Evolutionary conservation across 2,888 invertebrate species (phyloP), one percentile per base, ranked within the genome.

Genomic region (Stratiomys singularior): DNA sequence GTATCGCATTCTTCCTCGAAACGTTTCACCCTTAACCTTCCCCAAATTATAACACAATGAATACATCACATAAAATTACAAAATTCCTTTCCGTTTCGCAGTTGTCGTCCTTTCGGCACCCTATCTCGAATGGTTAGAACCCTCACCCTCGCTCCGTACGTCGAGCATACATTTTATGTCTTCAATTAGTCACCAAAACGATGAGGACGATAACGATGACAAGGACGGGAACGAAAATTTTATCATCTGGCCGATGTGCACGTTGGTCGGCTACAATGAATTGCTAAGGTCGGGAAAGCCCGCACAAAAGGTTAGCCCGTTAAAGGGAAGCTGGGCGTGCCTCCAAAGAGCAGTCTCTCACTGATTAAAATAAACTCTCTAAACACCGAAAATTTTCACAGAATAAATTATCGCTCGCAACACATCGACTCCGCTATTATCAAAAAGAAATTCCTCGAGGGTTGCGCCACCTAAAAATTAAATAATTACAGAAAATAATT

Each of bases 401-500:
- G 52, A 52, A 52, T 52, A 18, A 52, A 18, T 37, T 5, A 37
- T 37, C 37, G 37, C 9, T 9, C 37, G 37, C 15, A 13, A 18
- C 15, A 18, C 52, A 52, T 18, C 52, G 9, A 44, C 44, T 7
- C 18, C 15, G 4, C 52, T 52, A 18, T 52, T 52, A 18, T 18
- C 52, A 18, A 30, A 72, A 27, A 28, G n/a, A 77, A 74, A 78
- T 77, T 79, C 77, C 76, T 77, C 52, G 47, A 69, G 60, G 58
- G 37, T 28, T 46, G 25, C 9, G 37, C 37, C 60, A 25, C 52
- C 74, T 60, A 60, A 69, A 77, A 79, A 79, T 79, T 79, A 77
- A 79, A 79, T 79, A 79, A 79, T 79, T 79, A 77, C 79, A 44
- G 77, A 79, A 37, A 79, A 79, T 77, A 79, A 77, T 79, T 77